A percentile compares a stretch with the other conserved stretches of the same genome.
phyloP scores from a whole-genome alignment of 2,113 vertebrate genomes.

The Macrotus californicus region DNA sequence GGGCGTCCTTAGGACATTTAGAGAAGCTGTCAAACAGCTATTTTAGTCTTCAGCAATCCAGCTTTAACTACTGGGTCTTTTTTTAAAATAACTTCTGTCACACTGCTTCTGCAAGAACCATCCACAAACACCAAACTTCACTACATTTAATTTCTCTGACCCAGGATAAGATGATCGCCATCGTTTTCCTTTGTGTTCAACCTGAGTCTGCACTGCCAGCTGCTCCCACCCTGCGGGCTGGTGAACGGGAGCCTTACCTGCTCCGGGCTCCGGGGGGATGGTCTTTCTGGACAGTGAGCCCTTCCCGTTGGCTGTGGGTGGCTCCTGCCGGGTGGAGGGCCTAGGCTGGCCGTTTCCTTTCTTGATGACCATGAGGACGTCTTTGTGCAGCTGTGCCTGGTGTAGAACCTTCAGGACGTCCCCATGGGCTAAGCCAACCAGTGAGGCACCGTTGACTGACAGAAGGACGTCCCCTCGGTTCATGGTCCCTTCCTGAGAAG shows the following conservation, averaged over 20 bases:
- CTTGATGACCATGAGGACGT: conserved; percentile 85
- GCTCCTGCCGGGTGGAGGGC: conserved; percentile 69
- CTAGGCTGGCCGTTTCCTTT: conserved; percentile 77
- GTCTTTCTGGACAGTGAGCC: conserved; percentile 66
- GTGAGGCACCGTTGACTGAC: conserved; percentile 87
- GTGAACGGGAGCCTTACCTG: conserved; percentile 78
- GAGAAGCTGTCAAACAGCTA: background rate
- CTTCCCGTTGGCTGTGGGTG: conserved; percentile 66
- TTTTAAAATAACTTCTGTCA: background rate
- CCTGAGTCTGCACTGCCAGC: background rate
- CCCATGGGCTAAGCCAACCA: conserved; percentile 85
- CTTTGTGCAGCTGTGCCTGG: conserved; percentile 83
- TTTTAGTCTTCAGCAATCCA: background rate
- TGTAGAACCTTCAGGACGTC: conserved; percentile 89
- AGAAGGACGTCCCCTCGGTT: conserved; percentile 88
- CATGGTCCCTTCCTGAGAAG: conserved; percentile 89
- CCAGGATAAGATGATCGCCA: background rate
- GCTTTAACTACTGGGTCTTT: background rate
- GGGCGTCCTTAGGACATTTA: background rate
- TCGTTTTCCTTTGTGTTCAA: background rate
- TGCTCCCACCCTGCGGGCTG: conserved; percentile 46
- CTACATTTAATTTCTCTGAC: background rate
- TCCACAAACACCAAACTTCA: background rate
- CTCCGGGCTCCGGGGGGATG: conserved; percentile 70
- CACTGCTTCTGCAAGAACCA: background rate